A percentile compares a stretch with the other conserved stretches of the same genome.
phyloP scores from a whole-genome alignment of 2,888 invertebrate species.

The Netelia virgata region DNA sequence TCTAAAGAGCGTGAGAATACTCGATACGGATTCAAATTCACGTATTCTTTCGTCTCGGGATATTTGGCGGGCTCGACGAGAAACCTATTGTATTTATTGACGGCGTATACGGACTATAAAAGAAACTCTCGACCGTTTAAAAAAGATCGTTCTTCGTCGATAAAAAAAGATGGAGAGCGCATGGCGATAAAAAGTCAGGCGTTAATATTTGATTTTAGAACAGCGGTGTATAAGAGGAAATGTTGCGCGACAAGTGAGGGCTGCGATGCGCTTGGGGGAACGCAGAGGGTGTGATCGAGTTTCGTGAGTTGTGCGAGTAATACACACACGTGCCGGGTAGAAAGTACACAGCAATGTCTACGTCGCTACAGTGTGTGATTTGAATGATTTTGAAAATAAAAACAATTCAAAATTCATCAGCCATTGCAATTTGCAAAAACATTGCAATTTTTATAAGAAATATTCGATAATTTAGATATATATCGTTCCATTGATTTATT shows the following conservation, averaged over 20 bases:
- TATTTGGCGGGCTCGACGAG: slow-evolving; percentile 20
- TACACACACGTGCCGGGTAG: slow-evolving; percentile 16
- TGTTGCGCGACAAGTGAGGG: slow-evolving; percentile 43
- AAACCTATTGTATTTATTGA: slow-evolving; percentile 77
- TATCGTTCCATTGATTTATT: too few species aligned
- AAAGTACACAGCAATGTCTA: slow-evolving; percentile 5
- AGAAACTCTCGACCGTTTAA: background rate
- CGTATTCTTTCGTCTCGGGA: slow-evolving; percentile 56
- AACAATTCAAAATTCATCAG: background rate
- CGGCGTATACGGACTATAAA: slow-evolving; percentile 43
- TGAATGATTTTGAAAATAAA: background rate
- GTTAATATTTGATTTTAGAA: too few species aligned
- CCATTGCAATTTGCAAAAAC: too few species aligned
- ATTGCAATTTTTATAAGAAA: too few species aligned
- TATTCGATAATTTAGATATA: too few species aligned
- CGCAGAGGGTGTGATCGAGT: slow-evolving; percentile 25
- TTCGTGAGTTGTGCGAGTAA: slow-evolving; percentile 32
- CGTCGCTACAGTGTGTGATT: slow-evolving; percentile 20
- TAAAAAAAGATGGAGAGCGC: slow-evolving; percentile 12
- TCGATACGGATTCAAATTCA: slow-evolving; percentile 80
- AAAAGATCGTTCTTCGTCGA: background rate
- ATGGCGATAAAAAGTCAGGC: background rate
- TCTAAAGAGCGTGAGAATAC: slow-evolving; percentile 73
- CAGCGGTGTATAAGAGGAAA: background rate
- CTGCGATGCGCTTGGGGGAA: slow-evolving; percentile 2